Evolutionary conservation across 2,113 vertebrate species (phyloP), one percentile per base, ranked within the genome.

Genomic region (Xyliphius kryptos): DNA sequence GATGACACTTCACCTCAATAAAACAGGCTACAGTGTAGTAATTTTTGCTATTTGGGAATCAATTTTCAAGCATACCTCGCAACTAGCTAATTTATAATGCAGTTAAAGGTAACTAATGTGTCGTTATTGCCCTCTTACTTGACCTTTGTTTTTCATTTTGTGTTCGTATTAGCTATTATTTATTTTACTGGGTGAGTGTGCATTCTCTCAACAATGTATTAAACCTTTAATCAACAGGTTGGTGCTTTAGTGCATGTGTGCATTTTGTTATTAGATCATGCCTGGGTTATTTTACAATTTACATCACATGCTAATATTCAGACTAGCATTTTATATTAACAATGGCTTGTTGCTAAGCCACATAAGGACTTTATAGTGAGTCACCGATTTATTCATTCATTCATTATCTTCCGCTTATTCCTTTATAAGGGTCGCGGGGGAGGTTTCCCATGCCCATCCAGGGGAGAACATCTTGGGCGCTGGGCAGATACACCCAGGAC

Each of bases 21-120:
- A 44, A 55, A 43, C 15, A 44, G 14, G 47, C 9, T 49, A 15
- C 36, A 36, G 7, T 17, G 21, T 26, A 49, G 2, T 48, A 16
- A 19, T 60, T 14, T 60, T 13, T 9, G 22, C 9, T 15, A 5
- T 14, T 51, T 51, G 20, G 41, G 47, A 50, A 2, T 32, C 32
- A 16, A 58, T 49, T 56, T 66, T 16, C 44, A 49, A 44, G 57
- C 12, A 19, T 32, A 41, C 11, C 41, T 9, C 38, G 57, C 26
- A 41, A 41, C 38, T 43, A 13, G 50, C 11, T 51, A 26, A 51
- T 66, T 51, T 43, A 40, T 37, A 16, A 9, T 12, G 37, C 15
- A 32, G 47, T 19, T 44, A 56, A 43, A 44, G 14, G n/a, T 32
- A 51, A 13, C 11, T 20, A 21, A 15, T 21, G 22, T 14, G 2